Conservation (phyloP, 2,888 invertebrate species). For the Baccha elongata region DNA sequence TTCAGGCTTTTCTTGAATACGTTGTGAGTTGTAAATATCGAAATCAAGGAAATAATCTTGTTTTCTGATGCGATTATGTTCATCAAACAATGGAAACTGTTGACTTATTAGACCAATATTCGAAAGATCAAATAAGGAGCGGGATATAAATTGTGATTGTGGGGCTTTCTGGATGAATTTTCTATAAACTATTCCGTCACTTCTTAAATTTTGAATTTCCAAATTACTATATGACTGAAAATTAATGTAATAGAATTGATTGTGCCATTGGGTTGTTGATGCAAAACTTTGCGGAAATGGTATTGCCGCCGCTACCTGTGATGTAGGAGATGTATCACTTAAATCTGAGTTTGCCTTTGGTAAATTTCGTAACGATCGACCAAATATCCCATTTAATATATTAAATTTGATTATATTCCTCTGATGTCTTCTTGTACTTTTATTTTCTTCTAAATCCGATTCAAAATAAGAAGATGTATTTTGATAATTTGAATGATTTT, state of each 20-base stretch:
- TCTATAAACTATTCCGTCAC: neutral
- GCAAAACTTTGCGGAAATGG: slow-evolving; percentile 30
- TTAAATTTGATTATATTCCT: slow-evolving; percentile 72
- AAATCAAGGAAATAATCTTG: neutral
- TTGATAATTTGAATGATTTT: slow-evolving; percentile 22
- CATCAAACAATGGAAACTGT: slow-evolving; percentile 24
- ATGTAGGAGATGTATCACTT: slow-evolving; percentile 31
- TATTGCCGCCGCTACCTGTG: slow-evolving; percentile 29
- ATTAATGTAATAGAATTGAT: slow-evolving; percentile 33
- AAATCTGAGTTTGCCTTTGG: slow-evolving; percentile 20
- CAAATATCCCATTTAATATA: slow-evolving; percentile 76
- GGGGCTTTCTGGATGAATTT: neutral
- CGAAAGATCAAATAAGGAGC: slow-evolving; percentile 44
- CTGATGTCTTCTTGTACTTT: slow-evolving; percentile 39
- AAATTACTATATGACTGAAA: slow-evolving; percentile 21
- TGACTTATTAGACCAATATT: slow-evolving; percentile 35
- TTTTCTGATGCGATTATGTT: neutral
- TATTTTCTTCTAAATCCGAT: slow-evolving; percentile 4
- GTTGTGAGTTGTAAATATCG: neutral
- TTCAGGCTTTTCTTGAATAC: neutral
- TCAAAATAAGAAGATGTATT: slow-evolving; percentile 16
- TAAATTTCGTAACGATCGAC: slow-evolving; percentile 73
- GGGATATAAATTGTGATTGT: slow-evolving; percentile 28
- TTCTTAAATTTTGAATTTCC: slow-evolving; percentile 17
- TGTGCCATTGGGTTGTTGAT: slow-evolving; percentile 17